Base-by-base conservation (phyloP, 2,797 vertebrate species). In the Pangasius sanitwongsei region DNA sequence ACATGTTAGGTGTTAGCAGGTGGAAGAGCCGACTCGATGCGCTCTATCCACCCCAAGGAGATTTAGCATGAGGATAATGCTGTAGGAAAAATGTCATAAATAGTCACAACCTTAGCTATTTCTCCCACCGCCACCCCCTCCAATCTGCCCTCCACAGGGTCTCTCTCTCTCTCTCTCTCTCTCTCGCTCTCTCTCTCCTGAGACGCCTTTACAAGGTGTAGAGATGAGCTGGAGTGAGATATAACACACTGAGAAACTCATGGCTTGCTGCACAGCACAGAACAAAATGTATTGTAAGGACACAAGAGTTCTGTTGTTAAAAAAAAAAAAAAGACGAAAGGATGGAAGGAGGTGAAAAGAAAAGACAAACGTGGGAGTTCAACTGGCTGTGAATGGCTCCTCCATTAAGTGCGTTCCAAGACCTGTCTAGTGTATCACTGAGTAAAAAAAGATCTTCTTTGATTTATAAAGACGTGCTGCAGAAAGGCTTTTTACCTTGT, bases 51-150 rank as follows among this genome's bases (percentile, higher is more conserved):
- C 94, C 94, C 95, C 92, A 92, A 95, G 94, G 94, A 96, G 95
- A 95, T 94, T 92, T 94, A 95, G 94, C 95, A 95, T 95, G 95
- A 96, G 95, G 96, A 96, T 96, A 96, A 97, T 96, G 96, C 94
- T 93, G 93, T 91, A 91, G 91, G 95, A 96, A 96, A 94, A 95
- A 96, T 96, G 95, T 96, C 96, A 96, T 95, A 93, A 92, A 92
- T 92, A 95, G 95, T 94, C 94, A 94, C 94, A 95, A 93, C 92
- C 93, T 93, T 92, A 93, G 92, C 93, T 92, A 93, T 92, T 87
- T 85, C 63, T 67, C 53, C 86, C 13, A 34, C 18, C 5, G 6
- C 37, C 55, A 69, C 74, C 87, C 8, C 44, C 18, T 48, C 44
- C 25, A 50, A 65, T 65, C 57, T 53, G 41, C 31, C 87, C 65